Percentiles rank a stretch among this genome's conserved stretches.
These are phyloP conservation scores for Meriones psammophilus DNA, from an alignment of 2,797 vertebrate species.

Conservation along the genomic window DNA sequence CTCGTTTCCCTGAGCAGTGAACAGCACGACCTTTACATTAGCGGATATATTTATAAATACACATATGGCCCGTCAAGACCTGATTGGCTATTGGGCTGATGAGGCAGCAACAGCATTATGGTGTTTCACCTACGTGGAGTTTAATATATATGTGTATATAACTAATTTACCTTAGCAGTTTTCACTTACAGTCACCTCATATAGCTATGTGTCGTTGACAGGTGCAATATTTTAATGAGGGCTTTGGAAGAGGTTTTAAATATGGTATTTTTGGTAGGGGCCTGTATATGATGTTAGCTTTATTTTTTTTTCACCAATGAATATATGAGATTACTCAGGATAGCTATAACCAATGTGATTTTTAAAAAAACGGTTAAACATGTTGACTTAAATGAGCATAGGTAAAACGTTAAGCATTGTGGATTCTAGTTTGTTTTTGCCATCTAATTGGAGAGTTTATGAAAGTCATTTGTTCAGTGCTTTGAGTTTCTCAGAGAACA, in stretches of 20 bases:
- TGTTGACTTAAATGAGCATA: not conserved
- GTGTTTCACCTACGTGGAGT: slow-evolving; percentile 65
- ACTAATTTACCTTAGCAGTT: slow-evolving; percentile 70
- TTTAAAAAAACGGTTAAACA: slow-evolving; percentile 22
- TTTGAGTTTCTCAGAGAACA: not conserved
- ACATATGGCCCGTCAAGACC: slow-evolving; percentile 73
- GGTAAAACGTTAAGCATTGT: not conserved
- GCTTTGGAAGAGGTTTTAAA: slow-evolving; percentile 24
- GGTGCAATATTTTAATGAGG: slow-evolving; percentile 59
- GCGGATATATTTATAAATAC: slow-evolving; percentile 82
- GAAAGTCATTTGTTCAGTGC: not conserved
- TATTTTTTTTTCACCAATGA: not conserved
- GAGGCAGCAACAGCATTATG: slow-evolving; percentile 48
- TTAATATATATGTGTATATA: not conserved
- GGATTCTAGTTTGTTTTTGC: slow-evolving; percentile 44
- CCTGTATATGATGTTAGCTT: not conserved
- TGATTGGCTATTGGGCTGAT: slow-evolving; percentile 65
- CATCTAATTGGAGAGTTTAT: slow-evolving; percentile 12
- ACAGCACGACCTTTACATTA: slow-evolving; percentile 86
- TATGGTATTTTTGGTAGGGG: not conserved
- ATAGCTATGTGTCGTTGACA: slow-evolving; percentile 40
- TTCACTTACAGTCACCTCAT: slow-evolving; percentile 43
- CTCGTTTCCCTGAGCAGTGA: slow-evolving; percentile 84
- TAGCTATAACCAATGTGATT: not conserved
- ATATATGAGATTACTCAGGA: not conserved